These are phyloP conservation scores for Gari tellinella DNA, from an alignment of 2,888 invertebrate species.

Conservation along the genomic window DNA sequence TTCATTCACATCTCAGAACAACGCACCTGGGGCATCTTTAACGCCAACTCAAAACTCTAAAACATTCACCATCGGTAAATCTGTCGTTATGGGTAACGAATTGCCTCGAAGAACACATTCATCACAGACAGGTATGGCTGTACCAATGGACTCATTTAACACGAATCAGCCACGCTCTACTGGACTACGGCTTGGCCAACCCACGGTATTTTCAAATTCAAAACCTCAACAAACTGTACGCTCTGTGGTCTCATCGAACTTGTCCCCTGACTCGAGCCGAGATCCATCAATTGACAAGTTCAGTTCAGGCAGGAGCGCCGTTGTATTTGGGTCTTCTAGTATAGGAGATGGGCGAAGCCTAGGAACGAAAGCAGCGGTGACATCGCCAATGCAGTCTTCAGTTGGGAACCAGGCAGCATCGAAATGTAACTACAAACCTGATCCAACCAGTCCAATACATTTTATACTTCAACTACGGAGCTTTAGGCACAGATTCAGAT, in stretches of 20 bases:
- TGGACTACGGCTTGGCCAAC: conserved; percentile 18
- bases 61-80: not conserved
- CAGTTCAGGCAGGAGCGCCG: conserved; percentile 32
- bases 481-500: conserved; percentile 33
- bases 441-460: conserved; percentile 36
- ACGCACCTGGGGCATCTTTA: no score
- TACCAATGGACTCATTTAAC: not conserved
- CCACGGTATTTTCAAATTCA: not conserved
- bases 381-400: not conserved
- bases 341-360: not conserved
- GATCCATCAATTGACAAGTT: not conserved
- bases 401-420: not conserved
- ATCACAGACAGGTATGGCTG: not conserved
- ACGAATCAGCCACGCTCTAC: not conserved
- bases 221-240: not conserved
- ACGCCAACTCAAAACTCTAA: no score
- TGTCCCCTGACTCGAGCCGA: no score
- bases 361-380: not conserved
- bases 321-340: conserved; percentile 34
- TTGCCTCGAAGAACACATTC: not conserved
- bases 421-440: conserved; percentile 23
- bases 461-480: conserved; percentile 29
- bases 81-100: not conserved
- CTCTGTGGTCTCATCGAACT: no score
- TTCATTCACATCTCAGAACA: no score